Base-by-base conservation (phyloP, 2,113 vertebrate species). In the Caretta caretta region DNA sequence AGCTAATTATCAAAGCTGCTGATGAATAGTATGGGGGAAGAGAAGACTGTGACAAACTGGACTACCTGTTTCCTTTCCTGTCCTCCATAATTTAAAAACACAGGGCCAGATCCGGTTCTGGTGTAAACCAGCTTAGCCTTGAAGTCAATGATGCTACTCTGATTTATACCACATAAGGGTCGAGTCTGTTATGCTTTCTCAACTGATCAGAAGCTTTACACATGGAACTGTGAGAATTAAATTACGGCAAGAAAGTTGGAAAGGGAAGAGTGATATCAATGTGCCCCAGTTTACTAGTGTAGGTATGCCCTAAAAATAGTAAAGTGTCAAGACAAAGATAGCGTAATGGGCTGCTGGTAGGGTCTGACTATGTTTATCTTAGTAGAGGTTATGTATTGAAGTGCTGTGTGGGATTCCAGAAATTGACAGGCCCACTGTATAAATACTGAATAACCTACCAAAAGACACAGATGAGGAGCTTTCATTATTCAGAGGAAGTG, bases 231-330 rank as follows among this genome's bases (percentile, higher is more conserved):
- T 50, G 90, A 81, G 31, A 88, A 90, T 82, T 78, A 82, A 88
- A 72, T 1, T 4, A 42, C n/a, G 85, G 17, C 2, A 20, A 38
- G 25, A 49, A 87, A 79, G 2, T 78, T 89, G 79, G 48, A 88
- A 25, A 92, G 19, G 46, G 75, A 59, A 65, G 1, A 3, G 1
- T 51, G 7, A 29, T 7, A 56, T 16, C 8, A 94, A 8, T 19
- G 57, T 17, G 9, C 83, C 0, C 25, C 56, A 2, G 79, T 89
- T 85, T 89, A 29, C 12, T 83, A 51, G 1, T 2, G 9, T 5
- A 19, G 13, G 9, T 2, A 42, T 1, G 2, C 1, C 78, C 85
- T 81, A 1, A 0, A 85, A 72, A 85, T 11, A 5, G 19, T 72
- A 10, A n/a, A 38, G 9, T n/a, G 65, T 38, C n/a, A 72, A 72